Base-by-base conservation (phyloP, 2,888 invertebrate species). In the Scaptomyza parva region DNA sequence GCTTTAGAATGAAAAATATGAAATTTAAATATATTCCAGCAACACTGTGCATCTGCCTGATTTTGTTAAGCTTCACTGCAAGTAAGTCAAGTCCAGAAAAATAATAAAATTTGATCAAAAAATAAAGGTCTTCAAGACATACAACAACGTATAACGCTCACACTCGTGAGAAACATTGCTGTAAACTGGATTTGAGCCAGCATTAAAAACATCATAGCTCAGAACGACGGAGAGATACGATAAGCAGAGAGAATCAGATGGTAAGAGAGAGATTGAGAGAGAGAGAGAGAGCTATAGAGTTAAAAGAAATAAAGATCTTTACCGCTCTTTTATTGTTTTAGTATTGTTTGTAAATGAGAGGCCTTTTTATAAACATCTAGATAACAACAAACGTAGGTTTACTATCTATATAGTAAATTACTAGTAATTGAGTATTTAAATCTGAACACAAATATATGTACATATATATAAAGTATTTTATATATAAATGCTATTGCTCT, bases 1-100 rank as follows among this genome's bases (percentile, higher is more conserved):
- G 14, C 8, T 18, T 26, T 0, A 12, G 17, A 17, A 17, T 24
- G 28, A 28, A n/a, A 45, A 67, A 51, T 26, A 60, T 66, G 70
- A 33, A 57, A 44, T 37, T 40, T 0, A 66, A 53, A 20, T 20
- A 28, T 22, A 43, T 43, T 14, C n/a, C n/a, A n/a, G 11, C 28
- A 39, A 54, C 64, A 20, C 14, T 80, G 35, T 44, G 39, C 35
- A 40, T 66, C 12, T 60, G 41, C 22, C 24, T 53, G 26, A n/a
- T 74, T 45, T 39, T 41, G 3, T 22, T 66, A 14, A 51, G 40
- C 40, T 28, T 69, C 18, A 43, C 24, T 40, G 47, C 71, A 66
- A 73, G 84, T 84, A 68, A 84, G 84, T 85, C 71, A 77, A 72
- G 63, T 70, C 37, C 51, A 57, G 17, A 67, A 35, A 54, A 48